A percentile compares a stretch with the other conserved stretches of the same genome.
Evolutionary conservation across 2,888 invertebrate species (phyloP).

Genomic region (Lasioglossum leucozonium): DNA sequence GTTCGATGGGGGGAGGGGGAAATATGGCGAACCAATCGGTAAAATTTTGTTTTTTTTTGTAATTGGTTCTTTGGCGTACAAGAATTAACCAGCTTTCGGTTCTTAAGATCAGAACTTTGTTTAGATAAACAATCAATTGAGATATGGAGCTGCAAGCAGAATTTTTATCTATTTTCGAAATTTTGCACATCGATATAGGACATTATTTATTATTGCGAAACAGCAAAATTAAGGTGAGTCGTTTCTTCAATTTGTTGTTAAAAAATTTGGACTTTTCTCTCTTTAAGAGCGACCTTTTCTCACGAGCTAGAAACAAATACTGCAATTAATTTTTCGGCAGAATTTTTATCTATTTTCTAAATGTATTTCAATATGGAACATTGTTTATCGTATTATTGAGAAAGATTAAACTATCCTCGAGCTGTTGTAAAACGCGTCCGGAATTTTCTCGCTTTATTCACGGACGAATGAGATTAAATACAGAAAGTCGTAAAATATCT

Average conservation of each 20-base stretch:
- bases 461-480: too few species aligned
- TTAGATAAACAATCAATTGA: not conserved
- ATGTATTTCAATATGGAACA: not conserved
- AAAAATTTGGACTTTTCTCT: too few species aligned
- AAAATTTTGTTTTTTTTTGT: not conserved
- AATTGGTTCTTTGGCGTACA: not conserved
- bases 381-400: not conserved
- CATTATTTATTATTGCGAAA: too few species aligned
- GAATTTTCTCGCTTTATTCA: not conserved
- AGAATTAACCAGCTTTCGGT: not conserved
- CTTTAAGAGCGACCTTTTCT: too few species aligned
- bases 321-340: too few species aligned
- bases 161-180: not conserved
- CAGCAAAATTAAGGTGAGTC: too few species aligned
- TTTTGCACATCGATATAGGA: not conserved
- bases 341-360: too few species aligned
- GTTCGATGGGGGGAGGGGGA: not conserved
- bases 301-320: too few species aligned
- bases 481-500: not conserved
- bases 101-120: not conserved
- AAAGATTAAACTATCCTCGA: not conserved
- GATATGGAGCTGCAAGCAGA: not conserved
- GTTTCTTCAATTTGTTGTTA: too few species aligned
- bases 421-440: not conserved
- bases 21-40: constrained; percentile 4